phyloP scores from a whole-genome alignment of 1,140 invertebrate genomes.

The Euwallacea similis region DNA sequence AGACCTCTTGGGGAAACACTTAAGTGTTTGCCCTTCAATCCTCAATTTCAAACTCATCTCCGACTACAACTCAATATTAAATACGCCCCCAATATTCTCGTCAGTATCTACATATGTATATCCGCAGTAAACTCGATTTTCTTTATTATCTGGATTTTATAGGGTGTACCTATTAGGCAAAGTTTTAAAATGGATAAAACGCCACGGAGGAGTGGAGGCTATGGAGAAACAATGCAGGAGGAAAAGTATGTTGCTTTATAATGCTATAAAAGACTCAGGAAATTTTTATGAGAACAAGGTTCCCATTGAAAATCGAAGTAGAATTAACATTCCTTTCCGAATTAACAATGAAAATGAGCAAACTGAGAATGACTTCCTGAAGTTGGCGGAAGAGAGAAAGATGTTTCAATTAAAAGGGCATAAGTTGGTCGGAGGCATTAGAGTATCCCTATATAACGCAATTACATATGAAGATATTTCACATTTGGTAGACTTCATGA shows the following conservation, averaged over 20 bases:
- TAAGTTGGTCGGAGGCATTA: slow-evolving; percentile 90
- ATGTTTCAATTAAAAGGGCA: slow-evolving; percentile 95
- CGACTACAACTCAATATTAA: slow-evolving; percentile 88
- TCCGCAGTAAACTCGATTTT: background rate
- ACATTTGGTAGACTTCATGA: slow-evolving; percentile 81
- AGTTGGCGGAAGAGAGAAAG: slow-evolving; percentile 71
- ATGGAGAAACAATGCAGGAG: slow-evolving; percentile 72
- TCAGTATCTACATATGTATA: slow-evolving; percentile 58
- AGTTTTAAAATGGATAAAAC: slow-evolving; percentile 90
- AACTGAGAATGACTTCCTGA: slow-evolving; percentile 85
- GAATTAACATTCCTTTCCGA: slow-evolving; percentile 92
- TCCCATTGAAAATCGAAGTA: slow-evolving; percentile 61
- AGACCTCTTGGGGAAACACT: slow-evolving; percentile 82
- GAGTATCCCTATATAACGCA: slow-evolving; percentile 94
- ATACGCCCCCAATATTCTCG: slow-evolving; percentile 95
- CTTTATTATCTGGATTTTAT: slow-evolving; percentile 42
- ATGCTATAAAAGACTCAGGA: slow-evolving; percentile 80
- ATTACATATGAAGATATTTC: slow-evolving; percentile 78
- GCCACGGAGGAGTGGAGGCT: slow-evolving; percentile 76
- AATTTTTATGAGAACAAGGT: slow-evolving; percentile 86
- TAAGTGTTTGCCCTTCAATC: slow-evolving; percentile 78
- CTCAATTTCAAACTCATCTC: slow-evolving; percentile 82
- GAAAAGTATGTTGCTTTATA: slow-evolving; percentile 83
- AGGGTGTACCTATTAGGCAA: slow-evolving; percentile 91
- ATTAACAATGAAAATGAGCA: slow-evolving; percentile 75